Conservation (phyloP, 2,113 vertebrate genomes). For the Cochlearius cochlearius region DNA sequence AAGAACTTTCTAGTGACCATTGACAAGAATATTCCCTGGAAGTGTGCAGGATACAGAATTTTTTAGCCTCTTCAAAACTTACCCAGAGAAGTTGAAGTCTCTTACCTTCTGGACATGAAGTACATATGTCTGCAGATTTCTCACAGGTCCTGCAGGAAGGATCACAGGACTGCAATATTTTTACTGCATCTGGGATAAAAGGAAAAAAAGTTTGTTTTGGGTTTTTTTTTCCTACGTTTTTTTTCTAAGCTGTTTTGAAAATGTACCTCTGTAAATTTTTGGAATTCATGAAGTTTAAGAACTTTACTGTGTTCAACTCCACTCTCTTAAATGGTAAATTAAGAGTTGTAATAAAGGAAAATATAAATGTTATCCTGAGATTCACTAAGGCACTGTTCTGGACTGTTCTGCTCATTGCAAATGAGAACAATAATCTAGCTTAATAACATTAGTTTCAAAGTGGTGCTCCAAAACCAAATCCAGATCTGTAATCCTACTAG, state of each 20-base stretch:
- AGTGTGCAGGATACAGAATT: not conserved
- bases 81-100: not conserved
- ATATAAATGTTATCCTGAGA: not conserved
- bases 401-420: not conserved
- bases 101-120: constrained; percentile 82
- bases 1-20: not conserved
- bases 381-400: not conserved
- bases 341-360: not conserved
- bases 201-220: not conserved
- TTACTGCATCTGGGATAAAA: constrained; percentile 10
- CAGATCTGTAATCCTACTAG: not conserved
- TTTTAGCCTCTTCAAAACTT: not conserved
- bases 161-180: constrained; percentile 70
- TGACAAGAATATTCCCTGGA: not conserved
- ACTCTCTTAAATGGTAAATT: not conserved
- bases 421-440: not conserved
- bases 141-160: constrained; percentile 80
- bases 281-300: not conserved
- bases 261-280: not conserved
- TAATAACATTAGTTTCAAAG: not conserved
- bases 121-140: constrained; percentile 66
- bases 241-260: not conserved
- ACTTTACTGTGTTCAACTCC: not conserved
- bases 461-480: not conserved
- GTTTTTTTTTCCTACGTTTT: not conserved